phyloP scores from a whole-genome alignment of 2,888 invertebrate species.

The Cryptops parisi region DNA sequence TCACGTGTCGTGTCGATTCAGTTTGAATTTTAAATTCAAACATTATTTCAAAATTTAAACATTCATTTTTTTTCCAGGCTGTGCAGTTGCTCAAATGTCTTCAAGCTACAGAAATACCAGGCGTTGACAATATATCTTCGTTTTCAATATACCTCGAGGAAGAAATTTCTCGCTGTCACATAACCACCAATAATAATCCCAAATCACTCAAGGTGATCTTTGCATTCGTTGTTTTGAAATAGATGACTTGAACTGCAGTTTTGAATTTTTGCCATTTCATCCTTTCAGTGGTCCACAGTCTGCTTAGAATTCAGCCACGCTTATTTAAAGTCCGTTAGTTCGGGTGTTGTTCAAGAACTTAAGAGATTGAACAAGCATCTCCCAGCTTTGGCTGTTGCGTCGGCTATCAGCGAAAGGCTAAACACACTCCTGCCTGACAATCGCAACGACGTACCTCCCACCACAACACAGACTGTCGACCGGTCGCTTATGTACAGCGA shows the following conservation, averaged over 20 bases:
- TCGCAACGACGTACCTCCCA: conserved; percentile 25
- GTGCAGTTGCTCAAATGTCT: conserved; percentile 67
- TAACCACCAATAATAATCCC: conserved; percentile 63
- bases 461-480: conserved; percentile 24
- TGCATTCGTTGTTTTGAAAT: neutral
- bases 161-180: conserved; percentile 54
- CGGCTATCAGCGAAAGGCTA: conserved; percentile 72
- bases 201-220: conserved; percentile 68
- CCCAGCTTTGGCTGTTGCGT: conserved; percentile 74
- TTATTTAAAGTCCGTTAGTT: conserved; percentile 61
- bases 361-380: conserved; percentile 66
- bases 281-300: conserved; percentile 73
- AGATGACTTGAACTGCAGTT: neutral
- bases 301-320: conserved; percentile 65
- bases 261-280: conserved; percentile 1
- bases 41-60: neutral
- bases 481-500: conserved; percentile 68
- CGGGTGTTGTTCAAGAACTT: conserved; percentile 63
- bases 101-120: conserved; percentile 53
- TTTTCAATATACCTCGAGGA: conserved; percentile 61
- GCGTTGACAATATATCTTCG: conserved; percentile 59
- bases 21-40: neutral
- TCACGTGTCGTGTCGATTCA: too few relatives aligned
- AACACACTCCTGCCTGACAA: conserved; percentile 52
- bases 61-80: conserved; percentile 41